These are phyloP conservation scores for Alexandromys fortis DNA, from an alignment of 2,113 vertebrate genomes.

Conservation along the genomic window DNA sequence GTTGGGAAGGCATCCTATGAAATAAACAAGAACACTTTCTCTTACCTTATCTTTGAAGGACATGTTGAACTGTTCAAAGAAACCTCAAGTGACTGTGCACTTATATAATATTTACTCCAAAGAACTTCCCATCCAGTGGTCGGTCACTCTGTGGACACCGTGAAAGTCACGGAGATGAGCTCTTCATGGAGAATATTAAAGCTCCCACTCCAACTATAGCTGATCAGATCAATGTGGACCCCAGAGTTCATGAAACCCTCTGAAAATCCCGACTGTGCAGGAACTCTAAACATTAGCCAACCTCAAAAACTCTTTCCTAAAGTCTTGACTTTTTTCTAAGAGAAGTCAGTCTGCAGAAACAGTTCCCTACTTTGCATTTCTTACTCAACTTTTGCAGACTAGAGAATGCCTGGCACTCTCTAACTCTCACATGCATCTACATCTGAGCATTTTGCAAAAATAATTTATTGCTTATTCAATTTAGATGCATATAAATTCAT, in stretches of 20 bases:
- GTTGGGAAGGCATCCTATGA: conserved; percentile 22
- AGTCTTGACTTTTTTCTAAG: neutral
- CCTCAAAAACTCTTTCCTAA: neutral
- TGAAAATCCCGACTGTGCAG: neutral
- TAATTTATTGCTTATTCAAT: neutral
- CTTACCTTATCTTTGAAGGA: conserved; percentile 57
- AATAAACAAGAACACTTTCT: conserved; percentile 63
- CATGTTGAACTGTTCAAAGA: conserved; percentile 53
- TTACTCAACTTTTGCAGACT: neutral
- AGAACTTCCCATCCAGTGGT: neutral
- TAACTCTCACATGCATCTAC: too few species aligned
- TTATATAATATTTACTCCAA: neutral
- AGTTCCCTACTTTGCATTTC: conserved; percentile 10
- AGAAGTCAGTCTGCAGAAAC: neutral
- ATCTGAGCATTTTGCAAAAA: neutral
- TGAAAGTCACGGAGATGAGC: neutral
- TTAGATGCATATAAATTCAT: conserved; percentile 1
- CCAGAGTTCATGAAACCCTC: neutral
- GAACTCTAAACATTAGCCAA: neutral
- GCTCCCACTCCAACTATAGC: neutral
- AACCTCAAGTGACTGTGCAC: neutral
- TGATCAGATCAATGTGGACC: neutral
- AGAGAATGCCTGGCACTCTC: neutral
- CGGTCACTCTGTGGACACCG: neutral
- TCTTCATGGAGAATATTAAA: neutral